These are phyloP conservation scores for Notechis scutatus DNA, from an alignment of 2,113 vertebrate species.

Conservation along the genomic window DNA sequence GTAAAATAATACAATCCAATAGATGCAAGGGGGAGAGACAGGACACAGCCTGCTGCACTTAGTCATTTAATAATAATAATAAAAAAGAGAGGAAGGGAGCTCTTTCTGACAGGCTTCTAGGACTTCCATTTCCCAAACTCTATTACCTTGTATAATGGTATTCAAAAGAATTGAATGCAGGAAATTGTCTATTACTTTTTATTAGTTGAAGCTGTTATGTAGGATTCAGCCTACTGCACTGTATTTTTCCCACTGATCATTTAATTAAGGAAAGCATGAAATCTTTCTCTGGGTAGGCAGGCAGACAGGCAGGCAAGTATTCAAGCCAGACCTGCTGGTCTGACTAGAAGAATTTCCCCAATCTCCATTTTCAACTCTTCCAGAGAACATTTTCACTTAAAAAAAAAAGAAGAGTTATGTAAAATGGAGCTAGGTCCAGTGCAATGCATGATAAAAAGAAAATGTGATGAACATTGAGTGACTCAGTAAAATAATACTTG, in stretches of 20 bases:
- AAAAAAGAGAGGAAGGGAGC: constrained; percentile 64
- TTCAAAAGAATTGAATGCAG: constrained; percentile 81
- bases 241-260: constrained; percentile 68
- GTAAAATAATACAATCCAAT: constrained; percentile 99
- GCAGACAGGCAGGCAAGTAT: constrained; percentile 47
- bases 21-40: constrained; percentile 88
- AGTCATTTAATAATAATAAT: constrained; percentile 83
- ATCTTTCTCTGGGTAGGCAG: constrained; percentile 68
- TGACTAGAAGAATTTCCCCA: constrained; percentile 47
- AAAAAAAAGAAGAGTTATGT: neutral
- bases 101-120: constrained; percentile 81
- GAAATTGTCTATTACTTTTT: constrained; percentile 87
- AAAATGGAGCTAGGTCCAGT: constrained; percentile 32
- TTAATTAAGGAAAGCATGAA: constrained; percentile 88
- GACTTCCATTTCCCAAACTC: constrained; percentile 85
- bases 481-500: neutral
- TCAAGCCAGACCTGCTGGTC: constrained; percentile 59
- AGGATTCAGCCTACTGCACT: constrained; percentile 80
- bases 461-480: constrained; percentile 36
- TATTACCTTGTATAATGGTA: constrained; percentile 88
- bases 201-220: constrained; percentile 85
- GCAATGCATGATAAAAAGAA: constrained; percentile 42
- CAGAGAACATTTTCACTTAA: constrained; percentile 35
- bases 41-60: constrained; percentile 93
- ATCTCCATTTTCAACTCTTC: constrained; percentile 35